Conservation (phyloP, 2,888 invertebrate genomes). For the Diplolepis rosae region DNA sequence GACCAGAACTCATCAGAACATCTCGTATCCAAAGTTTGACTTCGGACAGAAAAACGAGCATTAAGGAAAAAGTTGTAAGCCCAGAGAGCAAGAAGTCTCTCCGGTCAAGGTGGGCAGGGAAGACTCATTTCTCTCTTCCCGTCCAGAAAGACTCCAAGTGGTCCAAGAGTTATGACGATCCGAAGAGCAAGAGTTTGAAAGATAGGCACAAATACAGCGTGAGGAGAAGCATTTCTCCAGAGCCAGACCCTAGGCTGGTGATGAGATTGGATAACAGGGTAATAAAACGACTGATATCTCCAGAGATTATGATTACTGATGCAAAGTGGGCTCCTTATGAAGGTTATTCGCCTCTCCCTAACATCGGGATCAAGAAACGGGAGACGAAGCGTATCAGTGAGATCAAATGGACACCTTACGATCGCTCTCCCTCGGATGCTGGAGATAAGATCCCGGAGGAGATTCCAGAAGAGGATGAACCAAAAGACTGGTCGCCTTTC, state of each 20-base stretch:
- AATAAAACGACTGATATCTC: constrained; percentile 66
- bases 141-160: constrained; percentile 61
- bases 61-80: constrained; percentile 57
- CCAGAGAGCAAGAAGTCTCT: constrained; percentile 57
- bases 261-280: constrained; percentile 62
- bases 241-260: constrained; percentile 66
- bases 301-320: constrained; percentile 64
- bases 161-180: constrained; percentile 58
- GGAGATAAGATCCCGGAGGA: constrained; percentile 39
- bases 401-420: constrained; percentile 68
- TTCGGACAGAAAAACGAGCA: constrained; percentile 59
- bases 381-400: constrained; percentile 67
- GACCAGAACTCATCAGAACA: background rate
- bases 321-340: constrained; percentile 71
- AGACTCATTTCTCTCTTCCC: constrained; percentile 69
- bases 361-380: constrained; percentile 66
- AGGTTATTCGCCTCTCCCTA: constrained; percentile 68
- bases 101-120: constrained; percentile 67
- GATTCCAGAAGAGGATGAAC: constrained; percentile 53
- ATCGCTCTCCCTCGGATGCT: constrained; percentile 48
- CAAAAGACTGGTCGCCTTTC: constrained; percentile 59
- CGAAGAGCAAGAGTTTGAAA: constrained; percentile 67
- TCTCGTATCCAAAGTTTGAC: background rate
- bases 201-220: constrained; percentile 69
- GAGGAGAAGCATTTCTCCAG: constrained; percentile 69